Base-by-base conservation (phyloP, 2,113 vertebrate genomes). In the Urocynchramus pylzowi region DNA sequence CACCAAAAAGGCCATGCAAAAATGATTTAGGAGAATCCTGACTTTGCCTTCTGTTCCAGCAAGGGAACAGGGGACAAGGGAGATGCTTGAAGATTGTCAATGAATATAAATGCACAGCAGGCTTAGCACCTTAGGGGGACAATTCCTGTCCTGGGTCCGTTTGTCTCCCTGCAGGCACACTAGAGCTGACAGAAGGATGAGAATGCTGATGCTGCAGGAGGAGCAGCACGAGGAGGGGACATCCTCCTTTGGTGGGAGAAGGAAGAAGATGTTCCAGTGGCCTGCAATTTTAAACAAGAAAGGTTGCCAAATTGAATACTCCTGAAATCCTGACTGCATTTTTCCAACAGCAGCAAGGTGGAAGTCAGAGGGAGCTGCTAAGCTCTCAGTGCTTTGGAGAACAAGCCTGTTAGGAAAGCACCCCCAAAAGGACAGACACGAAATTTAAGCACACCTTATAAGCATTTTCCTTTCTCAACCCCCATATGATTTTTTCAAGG, bases 181-280 rank as follows among this genome's bases (percentile, higher is more conserved):
- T 89, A 30, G 35, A 67, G 91, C 93, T 87, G 76, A 78, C 64
- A 84, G 74, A 39, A 76, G 1, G 2, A 53, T 0, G 1, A 80
- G 93, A 87, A 73, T 61, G 84, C 87, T 95, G 91, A 89, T 84
- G 84, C 80, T 92, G 93, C 83, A 78, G 75, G 73, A 93, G 35
- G 60, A 88, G 78, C 16, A 90, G 70, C 53, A 49, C 0, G 0
- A 82, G 39, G 42, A 91, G 39, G 47, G 50, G 15, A 52, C 22
- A 24, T 71, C n/a, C 61, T 79, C 5, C 0, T 81, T 31, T 28
- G 61, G 56, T 63, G 35, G 26, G 52, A 78, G 76, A 86, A 75
- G 52, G 47, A 52, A 76, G 0, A 9, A 73, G 27, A 22, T 4
- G 28, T 50, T 60, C 47, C 57, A 59, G 14, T 12, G 37, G 42